Conservation (phyloP, 2,888 invertebrate genomes). For the Xestia c-nigrum region DNA sequence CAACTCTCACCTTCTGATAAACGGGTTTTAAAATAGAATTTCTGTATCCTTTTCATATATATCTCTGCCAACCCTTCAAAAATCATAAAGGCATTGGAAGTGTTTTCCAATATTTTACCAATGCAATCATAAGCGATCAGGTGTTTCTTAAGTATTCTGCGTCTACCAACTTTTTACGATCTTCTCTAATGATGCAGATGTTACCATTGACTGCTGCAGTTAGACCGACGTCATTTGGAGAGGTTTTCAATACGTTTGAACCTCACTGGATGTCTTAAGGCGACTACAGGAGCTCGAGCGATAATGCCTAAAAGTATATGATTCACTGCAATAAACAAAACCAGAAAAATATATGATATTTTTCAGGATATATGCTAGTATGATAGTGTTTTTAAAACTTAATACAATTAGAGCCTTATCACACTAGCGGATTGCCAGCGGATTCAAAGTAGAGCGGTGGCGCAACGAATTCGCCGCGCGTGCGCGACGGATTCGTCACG, state of each 20-base stretch:
- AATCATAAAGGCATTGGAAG: conserved; percentile 3
- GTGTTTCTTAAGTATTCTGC: conserved; percentile 11
- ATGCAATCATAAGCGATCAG: conserved; percentile 27
- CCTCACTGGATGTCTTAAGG: neutral
- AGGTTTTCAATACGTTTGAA: neutral
- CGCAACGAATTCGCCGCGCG: too few relatives aligned
- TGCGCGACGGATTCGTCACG: too few relatives aligned
- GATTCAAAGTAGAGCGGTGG: too few relatives aligned
- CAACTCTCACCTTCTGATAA: neutral
- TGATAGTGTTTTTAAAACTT: too few relatives aligned
- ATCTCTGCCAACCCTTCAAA: neutral
- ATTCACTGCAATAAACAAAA: too few relatives aligned
- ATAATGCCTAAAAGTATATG: too few relatives aligned
- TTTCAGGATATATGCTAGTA: too few relatives aligned
- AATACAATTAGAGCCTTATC: too few relatives aligned
- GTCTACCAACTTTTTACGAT: conserved; percentile 25
- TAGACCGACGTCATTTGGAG: neutral
- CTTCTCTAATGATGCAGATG: conserved; percentile 36
- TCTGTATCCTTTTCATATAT: neutral
- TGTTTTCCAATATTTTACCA: conserved; percentile 35
- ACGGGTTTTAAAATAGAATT: neutral
- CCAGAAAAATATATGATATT: too few relatives aligned
- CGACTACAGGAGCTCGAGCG: too few relatives aligned
- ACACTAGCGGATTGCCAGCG: too few relatives aligned
- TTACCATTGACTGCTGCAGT: conserved; percentile 33